Evolutionary conservation across 2,113 vertebrate genomes (phyloP).

Genomic region (Corythornis vintsioides): DNA sequence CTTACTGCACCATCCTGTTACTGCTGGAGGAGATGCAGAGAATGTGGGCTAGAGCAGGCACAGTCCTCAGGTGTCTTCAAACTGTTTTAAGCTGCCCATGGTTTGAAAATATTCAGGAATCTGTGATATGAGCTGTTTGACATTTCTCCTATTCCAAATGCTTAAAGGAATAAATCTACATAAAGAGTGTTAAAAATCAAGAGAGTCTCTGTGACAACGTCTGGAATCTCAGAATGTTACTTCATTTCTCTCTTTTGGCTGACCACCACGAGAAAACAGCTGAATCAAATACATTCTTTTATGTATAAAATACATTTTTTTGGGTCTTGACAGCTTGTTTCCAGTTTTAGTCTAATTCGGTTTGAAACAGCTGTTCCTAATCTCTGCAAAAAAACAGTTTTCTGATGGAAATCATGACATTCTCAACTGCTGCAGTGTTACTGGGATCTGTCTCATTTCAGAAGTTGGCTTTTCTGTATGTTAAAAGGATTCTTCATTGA

Average conservation of each 20-base stretch:
- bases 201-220: neutral
- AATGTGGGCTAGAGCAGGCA: neutral
- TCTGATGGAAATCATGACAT: slow-evolving; percentile 56
- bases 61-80: slow-evolving; percentile 19
- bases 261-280: slow-evolving; percentile 44
- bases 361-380: slow-evolving; percentile 64
- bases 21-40: neutral
- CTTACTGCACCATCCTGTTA: neutral
- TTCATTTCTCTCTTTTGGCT: slow-evolving; percentile 56
- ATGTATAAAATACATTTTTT: slow-evolving; percentile 42
- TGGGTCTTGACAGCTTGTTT: slow-evolving; percentile 55
- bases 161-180: slow-evolving; percentile 62
- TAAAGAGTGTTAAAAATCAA: slow-evolving; percentile 42
- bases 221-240: slow-evolving; percentile 38
- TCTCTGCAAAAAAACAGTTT: slow-evolving; percentile 52
- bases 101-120: slow-evolving; percentile 61
- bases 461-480: slow-evolving; percentile 25
- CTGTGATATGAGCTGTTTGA: slow-evolving; percentile 66
- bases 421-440: slow-evolving; percentile 41
- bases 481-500: neutral
- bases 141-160: slow-evolving; percentile 59
- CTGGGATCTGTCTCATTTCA: neutral
- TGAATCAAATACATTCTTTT: slow-evolving; percentile 47
- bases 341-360: slow-evolving; percentile 62
- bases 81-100: slow-evolving; percentile 36